Percentiles rank a stretch among this genome's conserved stretches.
phyloP scores from a whole-genome alignment of 1,140 invertebrate species.

The Magallana gigas region DNA sequence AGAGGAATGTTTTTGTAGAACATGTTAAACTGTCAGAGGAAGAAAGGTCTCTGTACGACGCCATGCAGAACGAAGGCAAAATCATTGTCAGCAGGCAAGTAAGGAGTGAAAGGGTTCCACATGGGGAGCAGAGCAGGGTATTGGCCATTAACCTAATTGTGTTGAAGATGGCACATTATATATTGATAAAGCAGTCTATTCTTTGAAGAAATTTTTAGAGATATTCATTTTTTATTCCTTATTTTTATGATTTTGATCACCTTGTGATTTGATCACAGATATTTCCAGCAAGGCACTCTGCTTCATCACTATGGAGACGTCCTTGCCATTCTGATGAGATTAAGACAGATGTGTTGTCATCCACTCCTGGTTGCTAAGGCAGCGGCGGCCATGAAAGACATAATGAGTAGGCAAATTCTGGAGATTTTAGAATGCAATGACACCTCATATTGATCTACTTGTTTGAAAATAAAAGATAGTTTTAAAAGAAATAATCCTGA shows the following conservation, averaged over 20 bases:
- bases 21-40: conserved; percentile 64
- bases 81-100: conserved; percentile 62
- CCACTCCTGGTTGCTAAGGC: conserved; percentile 85
- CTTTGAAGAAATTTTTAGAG: too few species aligned
- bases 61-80: conserved; percentile 67
- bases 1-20: conserved; percentile 62
- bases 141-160: too few species aligned
- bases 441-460: too few species aligned
- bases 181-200: too few species aligned
- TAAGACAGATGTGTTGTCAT: conserved; percentile 93
- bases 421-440: too few species aligned
- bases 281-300: conserved; percentile 66
- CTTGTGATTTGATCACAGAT: conserved; percentile 51
- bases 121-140: too few species aligned
- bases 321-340: conserved; percentile 81
- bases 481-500: too few species aligned
- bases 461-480: too few species aligned
- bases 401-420: conserved; percentile 41
- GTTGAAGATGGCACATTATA: too few species aligned
- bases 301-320: conserved; percentile 68
- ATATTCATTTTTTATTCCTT: too few species aligned
- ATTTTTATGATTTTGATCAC: too few species aligned
- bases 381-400: conserved; percentile 56
- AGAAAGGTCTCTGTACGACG: conserved; percentile 64
- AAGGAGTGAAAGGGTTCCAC: background rate